Evolutionary conservation across 2,113 vertebrate species (phyloP).

Genomic region (Tinamus guttatus): DNA sequence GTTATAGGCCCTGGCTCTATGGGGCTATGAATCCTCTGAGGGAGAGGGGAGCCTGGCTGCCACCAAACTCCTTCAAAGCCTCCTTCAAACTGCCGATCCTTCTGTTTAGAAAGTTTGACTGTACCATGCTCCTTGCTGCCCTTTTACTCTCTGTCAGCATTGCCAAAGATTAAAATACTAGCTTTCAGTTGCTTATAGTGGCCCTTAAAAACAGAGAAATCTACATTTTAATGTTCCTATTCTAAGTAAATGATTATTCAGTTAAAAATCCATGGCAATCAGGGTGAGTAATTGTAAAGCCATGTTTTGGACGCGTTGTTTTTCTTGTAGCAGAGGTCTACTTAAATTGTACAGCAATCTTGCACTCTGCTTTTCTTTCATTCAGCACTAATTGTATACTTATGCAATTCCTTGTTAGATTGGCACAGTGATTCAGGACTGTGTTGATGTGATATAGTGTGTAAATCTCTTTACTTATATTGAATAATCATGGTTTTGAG

Average conservation of each 20-base stretch:
- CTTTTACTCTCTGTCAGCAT: not conserved
- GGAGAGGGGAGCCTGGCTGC: not conserved
- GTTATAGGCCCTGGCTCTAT: not conserved
- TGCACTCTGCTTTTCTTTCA: not conserved
- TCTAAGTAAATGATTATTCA: not conserved
- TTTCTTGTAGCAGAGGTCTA: not conserved
- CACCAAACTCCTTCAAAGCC: not conserved
- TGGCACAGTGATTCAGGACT: not conserved
- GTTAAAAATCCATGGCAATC: not conserved
- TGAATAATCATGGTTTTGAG: slow-evolving; percentile 32
- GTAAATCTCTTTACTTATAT: slow-evolving; percentile 31
- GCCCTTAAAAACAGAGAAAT: not conserved
- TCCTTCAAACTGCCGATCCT: not conserved
- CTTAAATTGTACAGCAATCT: not conserved
- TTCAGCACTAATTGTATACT: not conserved
- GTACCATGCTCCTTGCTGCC: fast-evolving
- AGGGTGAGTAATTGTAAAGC: not conserved
- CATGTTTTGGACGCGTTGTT: not conserved
- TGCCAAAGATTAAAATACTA: not conserved
- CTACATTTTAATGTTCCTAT: not conserved
- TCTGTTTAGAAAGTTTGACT: not conserved
- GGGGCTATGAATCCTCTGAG: not conserved
- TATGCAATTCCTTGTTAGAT: not conserved
- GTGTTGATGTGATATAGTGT: not conserved
- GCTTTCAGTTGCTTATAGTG: not conserved